Conservation (phyloP, 2,888 invertebrate genomes). For the Steinernema hermaphroditum region DNA sequence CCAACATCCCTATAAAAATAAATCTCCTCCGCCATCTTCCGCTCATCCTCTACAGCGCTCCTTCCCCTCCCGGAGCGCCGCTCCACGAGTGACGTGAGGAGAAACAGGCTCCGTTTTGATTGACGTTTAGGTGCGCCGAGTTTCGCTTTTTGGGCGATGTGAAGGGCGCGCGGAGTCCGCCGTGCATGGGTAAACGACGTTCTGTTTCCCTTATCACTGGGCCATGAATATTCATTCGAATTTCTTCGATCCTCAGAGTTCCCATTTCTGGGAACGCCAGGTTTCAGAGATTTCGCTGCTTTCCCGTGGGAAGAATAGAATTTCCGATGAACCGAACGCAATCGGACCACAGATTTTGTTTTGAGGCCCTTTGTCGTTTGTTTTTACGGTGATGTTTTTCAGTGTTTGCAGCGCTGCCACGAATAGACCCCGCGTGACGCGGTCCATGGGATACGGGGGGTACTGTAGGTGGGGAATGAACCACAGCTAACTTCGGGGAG, state of each 20-base stretch:
- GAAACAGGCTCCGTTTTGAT: neutral
- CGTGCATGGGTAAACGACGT: constrained; percentile 7
- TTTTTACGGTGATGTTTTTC: constrained; percentile 25
- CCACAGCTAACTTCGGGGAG: too few species aligned
- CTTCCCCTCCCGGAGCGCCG: too few species aligned
- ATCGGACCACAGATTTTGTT: neutral
- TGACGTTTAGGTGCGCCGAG: neutral
- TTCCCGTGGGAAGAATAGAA: neutral
- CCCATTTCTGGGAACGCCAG: neutral
- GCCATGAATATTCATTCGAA: constrained; percentile 9
- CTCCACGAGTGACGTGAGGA: neutral
- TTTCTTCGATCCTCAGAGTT: neutral
- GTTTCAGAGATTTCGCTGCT: too few species aligned
- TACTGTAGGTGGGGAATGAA: too few species aligned
- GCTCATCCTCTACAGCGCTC: neutral
- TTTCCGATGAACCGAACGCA: neutral
- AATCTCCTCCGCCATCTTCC: constrained; percentile 15
- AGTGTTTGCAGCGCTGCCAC: too few species aligned
- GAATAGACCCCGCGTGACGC: too few species aligned
- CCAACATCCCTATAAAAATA: neutral
- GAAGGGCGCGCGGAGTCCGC: neutral
- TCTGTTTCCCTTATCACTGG: neutral
- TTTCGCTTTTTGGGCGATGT: neutral
- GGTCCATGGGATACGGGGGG: too few species aligned
- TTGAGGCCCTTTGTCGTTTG: constrained; percentile 11